Evolutionary conservation across 2,888 invertebrate genomes (phyloP), one percentile per base, ranked within the genome.

Genomic region (Empis stercorea): DNA sequence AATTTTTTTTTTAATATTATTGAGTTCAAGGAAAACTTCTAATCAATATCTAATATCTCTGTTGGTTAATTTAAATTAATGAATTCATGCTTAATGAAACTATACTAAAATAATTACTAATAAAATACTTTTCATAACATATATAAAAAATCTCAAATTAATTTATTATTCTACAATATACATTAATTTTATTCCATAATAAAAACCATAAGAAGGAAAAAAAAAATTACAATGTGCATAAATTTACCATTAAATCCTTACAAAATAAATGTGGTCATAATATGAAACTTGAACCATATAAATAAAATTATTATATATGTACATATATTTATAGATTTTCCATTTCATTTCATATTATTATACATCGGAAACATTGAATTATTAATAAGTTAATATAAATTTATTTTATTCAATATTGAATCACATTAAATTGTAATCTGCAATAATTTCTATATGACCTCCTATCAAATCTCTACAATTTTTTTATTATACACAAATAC

Each of bases 381-480:
- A n/a, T 16, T 37, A 37, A 7, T 16, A 37, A 15, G 6, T 16
- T 37, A 16, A 37, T 37, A 37, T 34, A 34, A n/a, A 36, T 15
- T 14, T 14, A 14, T 14, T 14, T 15, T 15, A 36, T 14, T 36
- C 15, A 36, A 36, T 14, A 36, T 34, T n/a, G 32, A 34, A n/a
- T 34, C 32, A 53, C 55, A 56, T 55, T 55, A 56, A 55, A 55
- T 54, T 49, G 55, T 54, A 55, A 56, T 56, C n/a, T 51, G 56
- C 54, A 55, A 38, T 38, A 38, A 38, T 38, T 38, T 38, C 38
- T 20, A 38, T 38, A 17, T 38, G 38, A 38, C 38, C 38, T 38
- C 38, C 11, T 38, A 38, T 38, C 10, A n/a, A n/a, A 34, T n/a
- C n/a, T 32, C 32, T 32, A 20, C 20, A 20, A 56, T 56, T 52